phyloP scores from a whole-genome alignment of 1,140 invertebrate species.

The Drosophila sp. region DNA sequence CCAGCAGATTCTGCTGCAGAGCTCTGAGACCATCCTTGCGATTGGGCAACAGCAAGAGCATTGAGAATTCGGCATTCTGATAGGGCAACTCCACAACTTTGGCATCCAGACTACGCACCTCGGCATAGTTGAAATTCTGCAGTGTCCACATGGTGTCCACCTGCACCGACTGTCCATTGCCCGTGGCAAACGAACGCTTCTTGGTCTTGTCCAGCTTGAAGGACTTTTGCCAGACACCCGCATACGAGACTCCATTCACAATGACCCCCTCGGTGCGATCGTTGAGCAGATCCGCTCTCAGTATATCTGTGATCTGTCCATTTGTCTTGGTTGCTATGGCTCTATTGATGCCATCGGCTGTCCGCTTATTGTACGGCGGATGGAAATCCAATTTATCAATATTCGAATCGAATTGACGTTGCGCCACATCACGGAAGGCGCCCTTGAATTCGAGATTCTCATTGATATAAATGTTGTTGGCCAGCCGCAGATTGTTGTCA shows the following conservation, averaged over 20 bases:
- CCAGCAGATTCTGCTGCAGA: conserved; percentile 67
- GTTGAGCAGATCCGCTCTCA: conserved; percentile 64
- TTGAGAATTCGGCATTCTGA: conserved; percentile 72
- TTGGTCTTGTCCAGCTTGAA: conserved; percentile 66
- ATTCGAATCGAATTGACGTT: conserved; percentile 75
- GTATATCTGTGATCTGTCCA: conserved; percentile 66
- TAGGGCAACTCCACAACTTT: conserved; percentile 77
- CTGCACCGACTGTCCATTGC: conserved; percentile 59
- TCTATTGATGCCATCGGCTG: conserved; percentile 73
- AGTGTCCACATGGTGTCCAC: conserved; percentile 80
- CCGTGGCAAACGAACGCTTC: conserved; percentile 62
- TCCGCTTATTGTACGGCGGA: conserved; percentile 79
- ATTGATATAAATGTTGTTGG: conserved; percentile 79
- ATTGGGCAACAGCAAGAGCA: conserved; percentile 73
- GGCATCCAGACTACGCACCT: conserved; percentile 66
- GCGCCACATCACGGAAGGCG: conserved; percentile 70
- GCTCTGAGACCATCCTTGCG: conserved; percentile 69
- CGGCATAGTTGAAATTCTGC: conserved; percentile 74
- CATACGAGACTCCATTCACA: conserved; percentile 65
- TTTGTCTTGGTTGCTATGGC: conserved; percentile 69
- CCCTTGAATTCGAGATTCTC: conserved; percentile 78
- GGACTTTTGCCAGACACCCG: conserved; percentile 74
- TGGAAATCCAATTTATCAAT: conserved; percentile 79
- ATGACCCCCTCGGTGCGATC: conserved; percentile 76
- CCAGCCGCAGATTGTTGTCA: conserved; percentile 74